Conservation (phyloP, 2,888 invertebrate species). For the Scaptomyza parva region DNA sequence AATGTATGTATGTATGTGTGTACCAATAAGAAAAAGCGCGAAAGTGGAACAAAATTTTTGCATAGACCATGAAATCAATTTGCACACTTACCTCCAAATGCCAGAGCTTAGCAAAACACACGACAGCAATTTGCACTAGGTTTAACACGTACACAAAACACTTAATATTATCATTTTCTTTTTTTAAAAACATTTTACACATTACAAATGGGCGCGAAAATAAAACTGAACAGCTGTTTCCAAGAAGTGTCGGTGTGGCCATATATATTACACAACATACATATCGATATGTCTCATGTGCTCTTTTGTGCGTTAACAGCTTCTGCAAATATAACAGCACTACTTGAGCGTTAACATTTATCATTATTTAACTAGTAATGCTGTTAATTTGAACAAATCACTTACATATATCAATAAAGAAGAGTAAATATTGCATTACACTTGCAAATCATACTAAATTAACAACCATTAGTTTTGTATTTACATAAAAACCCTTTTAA, state of each 20-base stretch:
- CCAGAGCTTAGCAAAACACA: background rate
- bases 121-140: background rate
- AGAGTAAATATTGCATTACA: background rate
- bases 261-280: background rate
- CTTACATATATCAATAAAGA: background rate
- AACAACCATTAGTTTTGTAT: background rate
- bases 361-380: background rate
- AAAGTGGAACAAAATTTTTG: background rate
- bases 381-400: background rate
- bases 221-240: conserved; percentile 19
- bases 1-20: too few relatives aligned
- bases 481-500: background rate
- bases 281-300: conserved; percentile 29
- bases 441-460: background rate
- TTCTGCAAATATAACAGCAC: background rate
- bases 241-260: conserved; percentile 23
- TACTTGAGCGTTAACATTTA: conserved; percentile 4
- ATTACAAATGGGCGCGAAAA: conserved; percentile 26
- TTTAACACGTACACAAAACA: background rate
- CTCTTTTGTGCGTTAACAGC: conserved; percentile 16
- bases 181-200: background rate
- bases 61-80: background rate
- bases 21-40: background rate
- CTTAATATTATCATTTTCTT: background rate
- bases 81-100: background rate